Evolutionary conservation across 1,140 invertebrate genomes (phyloP).

Genomic region (Atta colombica): DNA sequence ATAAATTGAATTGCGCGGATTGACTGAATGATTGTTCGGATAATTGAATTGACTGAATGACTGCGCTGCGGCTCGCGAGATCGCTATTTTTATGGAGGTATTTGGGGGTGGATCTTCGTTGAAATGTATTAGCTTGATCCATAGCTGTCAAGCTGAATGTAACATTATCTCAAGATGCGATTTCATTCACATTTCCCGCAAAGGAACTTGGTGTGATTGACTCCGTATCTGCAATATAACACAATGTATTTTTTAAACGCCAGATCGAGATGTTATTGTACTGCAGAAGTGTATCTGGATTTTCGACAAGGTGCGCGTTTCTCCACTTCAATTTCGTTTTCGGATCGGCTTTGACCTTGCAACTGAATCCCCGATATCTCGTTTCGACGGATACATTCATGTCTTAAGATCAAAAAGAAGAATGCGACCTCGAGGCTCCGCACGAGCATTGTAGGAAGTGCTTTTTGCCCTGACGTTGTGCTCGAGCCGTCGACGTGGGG

Average conservation of each 20-base stretch:
- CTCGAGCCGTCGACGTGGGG: constrained; percentile 78
- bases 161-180: constrained; percentile 11
- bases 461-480: constrained; percentile 78
- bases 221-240: not conserved
- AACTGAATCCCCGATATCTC: not conserved
- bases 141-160: too few relatives aligned
- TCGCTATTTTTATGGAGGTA: too few relatives aligned
- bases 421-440: constrained; percentile 64
- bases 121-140: too few relatives aligned
- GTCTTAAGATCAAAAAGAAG: constrained; percentile 54
- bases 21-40: too few relatives aligned
- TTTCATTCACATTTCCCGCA: not conserved
- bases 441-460: constrained; percentile 74
- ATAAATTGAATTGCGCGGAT: too few relatives aligned
- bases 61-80: too few relatives aligned
- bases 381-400: not conserved
- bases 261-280: not conserved
- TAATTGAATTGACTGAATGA: too few relatives aligned
- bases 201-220: not conserved
- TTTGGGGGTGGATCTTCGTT: too few relatives aligned
- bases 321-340: not conserved
- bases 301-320: not conserved
- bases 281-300: not conserved
- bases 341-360: not conserved
- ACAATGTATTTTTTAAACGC: not conserved